Conservation (phyloP, 2,888 invertebrate species). For the Iphiclides podalirius region DNA sequence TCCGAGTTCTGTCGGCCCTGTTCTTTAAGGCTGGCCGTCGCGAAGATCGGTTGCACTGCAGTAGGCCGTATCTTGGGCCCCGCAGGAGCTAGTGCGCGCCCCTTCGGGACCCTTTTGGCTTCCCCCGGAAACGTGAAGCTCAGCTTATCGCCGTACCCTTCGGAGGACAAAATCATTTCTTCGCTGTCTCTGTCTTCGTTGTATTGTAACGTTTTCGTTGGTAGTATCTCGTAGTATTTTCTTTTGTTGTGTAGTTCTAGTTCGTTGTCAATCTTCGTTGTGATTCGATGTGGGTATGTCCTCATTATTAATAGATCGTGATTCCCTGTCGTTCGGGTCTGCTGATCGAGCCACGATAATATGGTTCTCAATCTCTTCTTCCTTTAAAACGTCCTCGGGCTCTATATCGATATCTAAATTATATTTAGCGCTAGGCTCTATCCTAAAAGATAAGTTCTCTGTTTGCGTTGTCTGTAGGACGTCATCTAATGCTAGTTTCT, state of each 20-base stretch:
- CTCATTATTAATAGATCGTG: conserved; percentile 77
- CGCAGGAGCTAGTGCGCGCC: conserved; percentile 82
- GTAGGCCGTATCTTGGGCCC: conserved; percentile 83
- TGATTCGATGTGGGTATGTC: conserved; percentile 75
- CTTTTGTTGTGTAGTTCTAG: conserved; percentile 71
- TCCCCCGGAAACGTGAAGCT: conserved; percentile 85
- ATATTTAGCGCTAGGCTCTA: conserved; percentile 60
- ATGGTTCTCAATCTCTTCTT: conserved; percentile 54
- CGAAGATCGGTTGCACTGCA: conserved; percentile 78
- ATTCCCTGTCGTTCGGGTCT: conserved; percentile 63
- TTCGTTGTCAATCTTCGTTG: conserved; percentile 81
- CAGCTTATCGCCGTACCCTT: conserved; percentile 65
- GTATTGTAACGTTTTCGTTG: conserved; percentile 74
- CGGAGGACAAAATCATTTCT: conserved; percentile 59
- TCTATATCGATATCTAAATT: conserved; percentile 40
- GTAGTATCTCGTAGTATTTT: conserved; percentile 76
- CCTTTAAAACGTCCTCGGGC: conserved; percentile 31
- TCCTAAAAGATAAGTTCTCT: conserved; percentile 55
- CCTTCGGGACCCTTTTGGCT: conserved; percentile 87
- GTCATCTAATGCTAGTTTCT: conserved; percentile 39
- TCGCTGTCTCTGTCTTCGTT: conserved; percentile 52
- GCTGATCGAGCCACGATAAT: conserved; percentile 77
- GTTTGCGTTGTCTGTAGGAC: conserved; percentile 53
- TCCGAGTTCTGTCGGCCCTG: conserved; percentile 78
- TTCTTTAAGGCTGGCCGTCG: conserved; percentile 71